Evolutionary conservation across 2,888 invertebrate species (phyloP).

Genomic region (Lycophotia porphyrea): DNA sequence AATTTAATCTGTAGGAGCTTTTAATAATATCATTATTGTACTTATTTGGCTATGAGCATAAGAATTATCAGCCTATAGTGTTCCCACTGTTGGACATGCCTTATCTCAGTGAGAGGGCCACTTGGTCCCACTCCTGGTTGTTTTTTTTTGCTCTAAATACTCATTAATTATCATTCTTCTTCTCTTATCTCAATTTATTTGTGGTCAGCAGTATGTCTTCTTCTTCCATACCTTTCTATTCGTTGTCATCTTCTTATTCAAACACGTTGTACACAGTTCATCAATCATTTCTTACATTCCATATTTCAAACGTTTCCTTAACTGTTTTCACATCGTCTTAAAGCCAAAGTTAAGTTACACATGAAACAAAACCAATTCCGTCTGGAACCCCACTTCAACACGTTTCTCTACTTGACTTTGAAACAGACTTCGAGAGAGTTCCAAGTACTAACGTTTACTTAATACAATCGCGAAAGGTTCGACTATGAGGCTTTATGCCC

Average conservation of each 20-base stretch:
- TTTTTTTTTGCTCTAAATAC: background rate
- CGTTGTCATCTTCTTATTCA: background rate
- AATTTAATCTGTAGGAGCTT: conserved; percentile 12
- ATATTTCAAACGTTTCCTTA: background rate
- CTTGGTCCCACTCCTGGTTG: background rate
- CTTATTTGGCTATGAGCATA: background rate
- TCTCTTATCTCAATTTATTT: background rate
- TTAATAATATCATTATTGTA: background rate
- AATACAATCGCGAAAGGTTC: conserved; percentile 34
- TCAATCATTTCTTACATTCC: background rate
- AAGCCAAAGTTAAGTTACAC: background rate
- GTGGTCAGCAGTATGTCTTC: background rate
- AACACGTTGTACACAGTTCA: background rate
- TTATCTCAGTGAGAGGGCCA: background rate
- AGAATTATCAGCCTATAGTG: background rate
- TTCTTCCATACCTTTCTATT: background rate
- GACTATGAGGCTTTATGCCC: conserved; percentile 23
- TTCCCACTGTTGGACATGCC: background rate
- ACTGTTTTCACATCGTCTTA: background rate
- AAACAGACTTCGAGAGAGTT: conserved; percentile 45
- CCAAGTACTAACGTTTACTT: conserved; percentile 52
- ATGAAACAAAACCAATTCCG: conserved; percentile 42
- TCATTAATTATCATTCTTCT: background rate
- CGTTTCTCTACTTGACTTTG: conserved; percentile 61
- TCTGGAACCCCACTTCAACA: conserved; percentile 45